Conservation (phyloP, 2,888 invertebrate species). For the Macaria notata region DNA sequence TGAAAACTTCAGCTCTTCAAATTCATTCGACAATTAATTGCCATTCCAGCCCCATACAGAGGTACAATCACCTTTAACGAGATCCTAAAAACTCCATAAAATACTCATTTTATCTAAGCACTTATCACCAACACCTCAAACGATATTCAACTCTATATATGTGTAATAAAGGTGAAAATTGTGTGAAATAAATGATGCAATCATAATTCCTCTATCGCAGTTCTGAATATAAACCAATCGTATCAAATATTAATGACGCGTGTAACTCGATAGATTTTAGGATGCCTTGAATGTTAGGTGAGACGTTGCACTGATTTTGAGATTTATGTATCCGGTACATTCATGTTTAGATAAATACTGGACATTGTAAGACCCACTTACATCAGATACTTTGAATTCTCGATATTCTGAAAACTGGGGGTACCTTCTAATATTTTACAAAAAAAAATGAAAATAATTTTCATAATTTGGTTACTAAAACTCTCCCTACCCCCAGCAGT, state of each 20-base stretch:
- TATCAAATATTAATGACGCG: conserved; percentile 58
- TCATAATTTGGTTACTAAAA: no score
- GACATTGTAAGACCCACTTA: no score
- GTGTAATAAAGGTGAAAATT: conserved; percentile 49
- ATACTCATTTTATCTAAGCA: conserved; percentile 45
- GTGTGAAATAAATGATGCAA: conserved; percentile 53
- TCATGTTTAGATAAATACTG: no score
- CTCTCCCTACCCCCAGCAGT: no score
- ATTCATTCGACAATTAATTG: conserved; percentile 9
- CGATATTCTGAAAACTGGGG: no score
- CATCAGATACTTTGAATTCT: no score
- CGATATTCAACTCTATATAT: conserved; percentile 47
- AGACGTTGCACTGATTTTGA: not conserved
- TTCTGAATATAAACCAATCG: conserved; percentile 50
- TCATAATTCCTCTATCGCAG: conserved; percentile 64
- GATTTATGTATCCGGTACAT: no score
- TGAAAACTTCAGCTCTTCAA: not conserved
- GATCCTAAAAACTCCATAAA: conserved; percentile 52
- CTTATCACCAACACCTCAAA: conserved; percentile 50
- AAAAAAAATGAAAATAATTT: no score
- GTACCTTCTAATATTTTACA: no score
- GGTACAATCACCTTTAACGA: conserved; percentile 32
- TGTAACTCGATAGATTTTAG: conserved; percentile 24
- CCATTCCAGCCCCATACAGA: conserved; percentile 19
- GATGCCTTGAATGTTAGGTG: conserved; percentile 12